Base-by-base conservation (phyloP, 2,797 vertebrate species). In the Tenualosa thibaudeaui region DNA sequence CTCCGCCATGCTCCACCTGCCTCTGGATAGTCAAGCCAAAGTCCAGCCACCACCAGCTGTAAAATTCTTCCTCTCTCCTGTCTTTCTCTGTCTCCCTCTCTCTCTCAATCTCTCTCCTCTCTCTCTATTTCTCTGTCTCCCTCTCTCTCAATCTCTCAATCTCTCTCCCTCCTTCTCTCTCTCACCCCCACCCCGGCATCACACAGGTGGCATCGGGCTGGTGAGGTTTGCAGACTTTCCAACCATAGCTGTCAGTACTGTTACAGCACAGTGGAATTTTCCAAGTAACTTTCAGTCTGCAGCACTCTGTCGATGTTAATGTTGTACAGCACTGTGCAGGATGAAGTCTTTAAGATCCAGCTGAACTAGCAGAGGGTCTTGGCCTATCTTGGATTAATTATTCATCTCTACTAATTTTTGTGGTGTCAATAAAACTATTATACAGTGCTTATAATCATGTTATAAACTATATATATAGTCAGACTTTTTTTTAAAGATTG, bases 221-320 rank as follows among this genome's bases (percentile, higher is more conserved):
- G 85, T 84, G 49, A 81, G 22, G 49, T 85, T 84, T 86, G 17
- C 84, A 84, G 54, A 87, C 62, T 22, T 83, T 82, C 24, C 56
- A n/a, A 12, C 2, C 43, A 81, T 31, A 37, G 40, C 58, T 83
- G 53, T 56, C 40, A 83, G 56, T 17, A 46, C 10, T 2, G 26
- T 58, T 26, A 46, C 2, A 0, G 15, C 83, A 10, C 51, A 68
- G 19, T 24, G 26, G 26, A 71, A 40, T n/a, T n/a, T 71, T 40
- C 68, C 37, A 31, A 71, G 68, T 31, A 71, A 40, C 68, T 6
- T 15, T 49, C 17, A 56, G 43, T 7, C 13, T 81, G 15, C 51
- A 53, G 43, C 71, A 19, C 40, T 13, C 81, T 85, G 8, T 85
- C 9, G n/a, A n/a, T n/a, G n/a, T n/a, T n/a, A 65, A 46, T n/a